Evolutionary conservation across 1,140 invertebrate genomes (phyloP).

Genomic region (Drosophila albomicans): DNA sequence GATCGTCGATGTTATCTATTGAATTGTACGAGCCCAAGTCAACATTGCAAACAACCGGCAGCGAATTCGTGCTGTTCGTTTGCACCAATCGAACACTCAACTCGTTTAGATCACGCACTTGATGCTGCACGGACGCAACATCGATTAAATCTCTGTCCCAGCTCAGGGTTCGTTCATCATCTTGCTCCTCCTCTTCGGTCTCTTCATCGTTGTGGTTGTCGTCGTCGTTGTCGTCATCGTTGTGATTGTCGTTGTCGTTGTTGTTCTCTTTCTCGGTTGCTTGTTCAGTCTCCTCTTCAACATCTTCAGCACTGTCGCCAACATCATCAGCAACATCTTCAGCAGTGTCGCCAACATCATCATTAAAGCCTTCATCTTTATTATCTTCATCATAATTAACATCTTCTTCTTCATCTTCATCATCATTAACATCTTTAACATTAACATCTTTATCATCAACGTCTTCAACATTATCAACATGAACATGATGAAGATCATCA

Average conservation of each 20-base stretch:
- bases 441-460: too few relatives aligned
- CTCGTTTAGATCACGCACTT: not conserved
- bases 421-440: too few relatives aligned
- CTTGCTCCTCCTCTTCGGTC: not conserved
- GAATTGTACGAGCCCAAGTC: not conserved
- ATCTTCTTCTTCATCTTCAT: too few relatives aligned
- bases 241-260: not conserved
- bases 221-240: not conserved
- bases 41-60: not conserved
- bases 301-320: too few relatives aligned
- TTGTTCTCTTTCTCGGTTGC: not conserved
- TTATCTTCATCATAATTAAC: too few relatives aligned
- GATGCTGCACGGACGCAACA: conserved; percentile 18
- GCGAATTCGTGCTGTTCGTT: not conserved
- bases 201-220: conserved; percentile 10
- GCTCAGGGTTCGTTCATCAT: conserved; percentile 6
- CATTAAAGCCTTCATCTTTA: too few relatives aligned
- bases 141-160: conserved; percentile 25
- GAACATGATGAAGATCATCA: too few relatives aligned
- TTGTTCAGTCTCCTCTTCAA: not conserved
- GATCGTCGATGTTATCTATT: conserved; percentile 3
- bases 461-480: too few relatives aligned
- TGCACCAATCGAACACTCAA: not conserved
- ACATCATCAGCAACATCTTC: not conserved
- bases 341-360: too few relatives aligned